phyloP scores from a whole-genome alignment of 2,888 invertebrate genomes.

The Drosophila robusta region DNA sequence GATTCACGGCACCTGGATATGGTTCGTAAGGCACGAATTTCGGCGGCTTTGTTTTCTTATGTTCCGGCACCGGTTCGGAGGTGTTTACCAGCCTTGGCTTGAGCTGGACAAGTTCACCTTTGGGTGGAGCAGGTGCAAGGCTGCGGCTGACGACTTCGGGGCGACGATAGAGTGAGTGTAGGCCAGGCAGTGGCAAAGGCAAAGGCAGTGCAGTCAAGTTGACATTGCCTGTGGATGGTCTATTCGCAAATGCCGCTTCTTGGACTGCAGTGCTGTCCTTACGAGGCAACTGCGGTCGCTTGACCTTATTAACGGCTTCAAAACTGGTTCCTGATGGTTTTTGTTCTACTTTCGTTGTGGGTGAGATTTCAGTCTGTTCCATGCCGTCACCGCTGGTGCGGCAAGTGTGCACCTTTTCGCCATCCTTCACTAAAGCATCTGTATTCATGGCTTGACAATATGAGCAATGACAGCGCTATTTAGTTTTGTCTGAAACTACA shows the following conservation, averaged over 20 bases:
- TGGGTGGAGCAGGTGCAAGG: conserved; percentile 86
- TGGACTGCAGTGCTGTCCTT: conserved; percentile 70
- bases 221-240: conserved; percentile 20
- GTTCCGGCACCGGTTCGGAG: conserved; percentile 61
- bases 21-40: conserved; percentile 96
- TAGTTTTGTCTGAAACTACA: background rate
- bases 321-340: conserved; percentile 6
- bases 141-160: conserved; percentile 71
- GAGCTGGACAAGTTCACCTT: conserved; percentile 87
- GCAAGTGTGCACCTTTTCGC: conserved; percentile 44
- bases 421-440: conserved; percentile 12
- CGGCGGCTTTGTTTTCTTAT: conserved; percentile 87
- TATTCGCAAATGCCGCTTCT: conserved; percentile 65
- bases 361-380: conserved; percentile 86
- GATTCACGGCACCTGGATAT: conserved; percentile 93
- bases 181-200: conserved; percentile 71
- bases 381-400: conserved; percentile 92
- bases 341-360: conserved; percentile 71
- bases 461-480: conserved; percentile 1
- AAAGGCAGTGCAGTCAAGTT: conserved; percentile 14
- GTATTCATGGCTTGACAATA: conserved; percentile 46
- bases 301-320: conserved; percentile 25
- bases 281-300: conserved; percentile 61
- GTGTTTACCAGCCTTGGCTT: conserved; percentile 87
- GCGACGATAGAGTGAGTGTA: conserved; percentile 80